phyloP scores from a whole-genome alignment of 2,797 vertebrate species.

The Neomorphus geoffroyi region DNA sequence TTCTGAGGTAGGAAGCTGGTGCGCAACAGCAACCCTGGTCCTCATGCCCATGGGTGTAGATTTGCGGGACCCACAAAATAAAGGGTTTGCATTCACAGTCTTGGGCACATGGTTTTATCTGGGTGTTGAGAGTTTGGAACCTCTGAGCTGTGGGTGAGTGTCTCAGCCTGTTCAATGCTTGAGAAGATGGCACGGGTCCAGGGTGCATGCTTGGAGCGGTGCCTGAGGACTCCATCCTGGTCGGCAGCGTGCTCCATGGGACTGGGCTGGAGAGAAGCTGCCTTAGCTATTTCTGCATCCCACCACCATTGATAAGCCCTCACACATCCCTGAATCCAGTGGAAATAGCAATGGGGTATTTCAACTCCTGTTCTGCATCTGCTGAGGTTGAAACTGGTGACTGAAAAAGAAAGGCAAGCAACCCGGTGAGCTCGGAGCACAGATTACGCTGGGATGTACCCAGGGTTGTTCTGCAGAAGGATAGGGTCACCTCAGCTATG shows the following conservation, averaged over 20 bases:
- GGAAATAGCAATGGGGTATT: not conserved
- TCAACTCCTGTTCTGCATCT: not conserved
- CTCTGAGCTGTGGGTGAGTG: not conserved
- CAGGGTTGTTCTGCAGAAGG: not conserved
- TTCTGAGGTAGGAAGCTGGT: not conserved
- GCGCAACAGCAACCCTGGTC: accelerated
- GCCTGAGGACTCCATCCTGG: not conserved
- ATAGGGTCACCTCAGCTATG: accelerated
- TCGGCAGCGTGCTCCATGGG: accelerated
- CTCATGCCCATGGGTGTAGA: accelerated
- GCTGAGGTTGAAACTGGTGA: not conserved
- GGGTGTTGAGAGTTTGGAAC: not conserved
- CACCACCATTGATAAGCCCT: not conserved
- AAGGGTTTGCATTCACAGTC: not conserved
- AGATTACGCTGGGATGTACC: not conserved
- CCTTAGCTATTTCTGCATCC: not conserved
- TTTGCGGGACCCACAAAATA: not conserved
- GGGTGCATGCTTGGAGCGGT: not conserved
- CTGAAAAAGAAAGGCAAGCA: not conserved
- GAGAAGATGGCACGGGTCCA: not conserved
- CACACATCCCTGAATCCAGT: no score
- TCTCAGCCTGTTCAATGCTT: not conserved
- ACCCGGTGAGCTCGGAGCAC: accelerated
- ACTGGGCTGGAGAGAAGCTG: not conserved
- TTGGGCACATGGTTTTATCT: not conserved